phyloP scores from a whole-genome alignment of 2,888 invertebrate species.

The Eupithecia subumbrata region DNA sequence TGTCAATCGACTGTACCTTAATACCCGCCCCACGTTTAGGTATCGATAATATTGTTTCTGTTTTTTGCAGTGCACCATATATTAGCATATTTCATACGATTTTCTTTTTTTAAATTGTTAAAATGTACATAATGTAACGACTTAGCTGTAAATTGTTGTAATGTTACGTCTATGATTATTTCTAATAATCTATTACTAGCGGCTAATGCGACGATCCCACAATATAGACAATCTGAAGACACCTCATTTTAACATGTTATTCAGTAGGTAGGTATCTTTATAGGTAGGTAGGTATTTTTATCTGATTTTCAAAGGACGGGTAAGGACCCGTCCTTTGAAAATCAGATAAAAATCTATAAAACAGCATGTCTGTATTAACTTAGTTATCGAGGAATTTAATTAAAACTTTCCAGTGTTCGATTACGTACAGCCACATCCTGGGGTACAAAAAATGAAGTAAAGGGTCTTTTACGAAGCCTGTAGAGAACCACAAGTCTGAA shows the following conservation, averaged over 20 bases:
- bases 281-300: background rate
- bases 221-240: background rate
- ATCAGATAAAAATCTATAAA: background rate
- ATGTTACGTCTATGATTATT: too few relatives aligned
- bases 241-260: background rate
- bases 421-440: slow-evolving; percentile 10
- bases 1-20: background rate
- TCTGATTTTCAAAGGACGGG: too few relatives aligned
- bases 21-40: background rate
- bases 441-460: slow-evolving; percentile 1
- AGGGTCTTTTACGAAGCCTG: slow-evolving; percentile 9
- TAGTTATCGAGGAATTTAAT: background rate
- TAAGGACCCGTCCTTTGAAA: background rate
- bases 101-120: too few relatives aligned
- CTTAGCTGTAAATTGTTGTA: too few relatives aligned
- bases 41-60: background rate
- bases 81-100: too few relatives aligned
- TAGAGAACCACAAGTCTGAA: slow-evolving; percentile 16
- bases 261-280: background rate
- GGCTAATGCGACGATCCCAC: background rate
- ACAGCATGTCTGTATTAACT: background rate
- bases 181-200: background rate
- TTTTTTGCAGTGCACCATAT: too few relatives aligned
- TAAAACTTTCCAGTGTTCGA: slow-evolving; percentile 6
- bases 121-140: too few relatives aligned